These are phyloP conservation scores for Cantharis flavilabris DNA, from an alignment of 2,888 invertebrate genomes.

Conservation along the genomic window DNA sequence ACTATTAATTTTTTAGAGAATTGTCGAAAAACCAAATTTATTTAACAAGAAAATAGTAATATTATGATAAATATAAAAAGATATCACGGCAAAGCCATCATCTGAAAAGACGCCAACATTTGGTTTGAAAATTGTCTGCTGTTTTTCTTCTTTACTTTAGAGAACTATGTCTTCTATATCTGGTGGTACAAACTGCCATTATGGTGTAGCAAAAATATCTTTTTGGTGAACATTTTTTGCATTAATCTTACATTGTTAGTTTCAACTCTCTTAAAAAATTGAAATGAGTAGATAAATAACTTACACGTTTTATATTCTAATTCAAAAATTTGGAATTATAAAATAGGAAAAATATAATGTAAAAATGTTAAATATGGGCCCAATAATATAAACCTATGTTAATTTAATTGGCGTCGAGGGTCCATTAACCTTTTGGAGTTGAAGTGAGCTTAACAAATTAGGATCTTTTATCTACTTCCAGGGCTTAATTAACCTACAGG, in stretches of 20 bases:
- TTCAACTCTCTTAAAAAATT: not conserved
- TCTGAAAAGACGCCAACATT: too few relatives aligned
- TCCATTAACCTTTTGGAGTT: constrained; percentile 16
- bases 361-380: not conserved
- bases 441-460: constrained; percentile 24
- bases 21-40: too few relatives aligned
- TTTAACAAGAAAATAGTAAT: too few relatives aligned
- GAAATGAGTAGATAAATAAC: not conserved
- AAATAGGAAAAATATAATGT: not conserved
- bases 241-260: not conserved
- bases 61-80: too few relatives aligned
- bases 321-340: not conserved
- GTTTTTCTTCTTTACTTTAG: too few relatives aligned
- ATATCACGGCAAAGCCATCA: too few relatives aligned
- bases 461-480: constrained; percentile 15
- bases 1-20: too few relatives aligned
- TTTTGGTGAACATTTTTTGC: not conserved
- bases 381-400: constrained; percentile 23
- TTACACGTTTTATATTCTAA: not conserved
- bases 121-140: too few relatives aligned
- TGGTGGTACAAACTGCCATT: too few relatives aligned
- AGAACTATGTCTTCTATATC: too few relatives aligned
- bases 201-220: not conserved
- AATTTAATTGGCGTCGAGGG: constrained; percentile 22
- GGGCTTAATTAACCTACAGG: not conserved